These are phyloP conservation scores for Rhodinocichla rosea DNA, from an alignment of 2,113 vertebrate species.

Conservation along the genomic window DNA sequence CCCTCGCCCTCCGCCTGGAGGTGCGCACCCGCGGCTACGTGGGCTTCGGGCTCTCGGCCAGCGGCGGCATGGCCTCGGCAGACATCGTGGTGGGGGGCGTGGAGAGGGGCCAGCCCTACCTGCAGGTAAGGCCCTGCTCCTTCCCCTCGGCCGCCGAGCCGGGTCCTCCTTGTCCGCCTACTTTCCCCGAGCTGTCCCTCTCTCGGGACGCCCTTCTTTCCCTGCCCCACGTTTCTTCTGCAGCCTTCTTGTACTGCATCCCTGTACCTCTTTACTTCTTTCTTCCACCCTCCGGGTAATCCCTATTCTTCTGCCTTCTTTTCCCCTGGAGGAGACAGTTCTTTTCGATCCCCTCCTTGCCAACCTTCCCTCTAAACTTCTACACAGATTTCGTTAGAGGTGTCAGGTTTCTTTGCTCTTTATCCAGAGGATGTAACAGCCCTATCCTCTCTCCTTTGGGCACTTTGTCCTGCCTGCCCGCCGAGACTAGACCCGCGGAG, in stretches of 20 bases:
- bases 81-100: slow-evolving; percentile 86
- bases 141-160: neutral
- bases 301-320: neutral
- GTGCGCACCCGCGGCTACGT: slow-evolving; percentile 83
- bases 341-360: neutral
- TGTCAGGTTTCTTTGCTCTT: neutral
- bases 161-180: neutral
- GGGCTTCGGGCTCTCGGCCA: slow-evolving; percentile 84
- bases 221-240: neutral
- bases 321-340: neutral
- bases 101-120: slow-evolving; percentile 78
- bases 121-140: slow-evolving; percentile 74
- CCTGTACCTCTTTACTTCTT: neutral
- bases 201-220: neutral
- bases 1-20: slow-evolving; percentile 77
- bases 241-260: neutral
- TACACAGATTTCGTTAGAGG: neutral
- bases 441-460: neutral
- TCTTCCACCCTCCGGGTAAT: neutral
- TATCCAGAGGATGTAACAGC: neutral
- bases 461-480: neutral
- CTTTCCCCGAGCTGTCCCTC: neutral
- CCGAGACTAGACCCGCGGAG: neutral
- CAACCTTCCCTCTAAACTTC: neutral
- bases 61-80: slow-evolving; percentile 80